Percentiles rank a stretch among this genome's conserved stretches.
phyloP scores from a whole-genome alignment of 2,888 invertebrate species.

The Apamea anceps region DNA sequence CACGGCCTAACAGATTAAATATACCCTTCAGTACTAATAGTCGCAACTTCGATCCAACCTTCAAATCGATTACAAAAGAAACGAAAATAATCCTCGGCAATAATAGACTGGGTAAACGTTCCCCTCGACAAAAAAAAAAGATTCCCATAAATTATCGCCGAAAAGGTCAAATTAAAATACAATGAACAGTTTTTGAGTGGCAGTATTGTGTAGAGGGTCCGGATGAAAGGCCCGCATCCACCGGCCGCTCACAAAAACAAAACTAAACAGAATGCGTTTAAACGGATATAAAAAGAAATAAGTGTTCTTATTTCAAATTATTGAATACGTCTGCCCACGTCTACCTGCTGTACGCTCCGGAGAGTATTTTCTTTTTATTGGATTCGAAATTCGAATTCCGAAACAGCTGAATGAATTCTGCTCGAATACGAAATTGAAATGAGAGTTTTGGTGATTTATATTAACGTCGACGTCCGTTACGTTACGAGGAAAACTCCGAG shows the following conservation, averaged over 20 bases:
- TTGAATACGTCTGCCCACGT: constrained; percentile 89
- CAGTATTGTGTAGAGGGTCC: constrained; percentile 88
- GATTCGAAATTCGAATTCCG: constrained; percentile 77
- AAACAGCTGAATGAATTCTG: constrained; percentile 81
- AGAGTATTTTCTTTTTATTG: constrained; percentile 82
- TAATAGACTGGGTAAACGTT: constrained; percentile 89
- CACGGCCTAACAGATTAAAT: constrained; percentile 68
- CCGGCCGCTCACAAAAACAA: constrained; percentile 87
- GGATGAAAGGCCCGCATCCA: constrained; percentile 89
- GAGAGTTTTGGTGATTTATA: constrained; percentile 63
- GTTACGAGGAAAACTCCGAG: constrained; percentile 66
- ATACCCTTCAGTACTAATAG: constrained; percentile 69
- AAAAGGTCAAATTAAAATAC: constrained; percentile 91
- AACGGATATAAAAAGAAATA: constrained; percentile 90
- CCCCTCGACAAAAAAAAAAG: constrained; percentile 81
- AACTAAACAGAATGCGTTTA: constrained; percentile 90
- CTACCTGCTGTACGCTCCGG: constrained; percentile 83
- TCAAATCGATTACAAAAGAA: constrained; percentile 84
- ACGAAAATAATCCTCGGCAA: constrained; percentile 84
- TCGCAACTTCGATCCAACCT: constrained; percentile 74
- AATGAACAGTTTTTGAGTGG: constrained; percentile 90
- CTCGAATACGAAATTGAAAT: constrained; percentile 74
- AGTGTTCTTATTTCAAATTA: constrained; percentile 89
- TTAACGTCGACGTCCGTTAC: constrained; percentile 58
- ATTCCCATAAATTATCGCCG: constrained; percentile 90